Percentiles rank a stretch among this genome's conserved stretches.
Evolutionary conservation across 2,113 vertebrate genomes (phyloP).

Genomic region (Amia ocellicauda): DNA sequence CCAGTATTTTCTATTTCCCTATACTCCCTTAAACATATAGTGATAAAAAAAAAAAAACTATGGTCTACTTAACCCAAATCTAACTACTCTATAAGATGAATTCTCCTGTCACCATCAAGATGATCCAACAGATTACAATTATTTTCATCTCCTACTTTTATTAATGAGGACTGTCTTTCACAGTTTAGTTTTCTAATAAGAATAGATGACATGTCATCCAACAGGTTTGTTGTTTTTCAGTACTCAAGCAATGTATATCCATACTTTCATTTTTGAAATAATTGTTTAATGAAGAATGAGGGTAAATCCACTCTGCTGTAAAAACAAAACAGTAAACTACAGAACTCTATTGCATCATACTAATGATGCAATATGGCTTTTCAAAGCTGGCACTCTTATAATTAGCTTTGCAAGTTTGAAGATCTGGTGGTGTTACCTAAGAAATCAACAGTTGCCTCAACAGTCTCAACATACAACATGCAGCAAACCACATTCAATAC

Average conservation of each 20-base stretch:
- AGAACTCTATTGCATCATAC: slow-evolving; percentile 20
- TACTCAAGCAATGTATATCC: slow-evolving; percentile 45
- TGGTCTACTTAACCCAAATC: slow-evolving; percentile 71
- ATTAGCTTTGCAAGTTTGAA: no score
- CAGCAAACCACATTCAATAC: no score
- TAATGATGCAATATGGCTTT: no score
- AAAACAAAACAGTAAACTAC: neutral
- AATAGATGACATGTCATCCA: slow-evolving; percentile 70
- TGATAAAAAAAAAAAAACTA: slow-evolving; percentile 69
- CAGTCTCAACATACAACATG: no score
- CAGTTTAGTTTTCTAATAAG: slow-evolving; percentile 71
- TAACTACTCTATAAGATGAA: slow-evolving; percentile 71
- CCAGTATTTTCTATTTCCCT: no score
- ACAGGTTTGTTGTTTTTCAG: slow-evolving; percentile 61
- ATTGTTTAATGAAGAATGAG: slow-evolving; percentile 46
- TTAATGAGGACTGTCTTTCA: slow-evolving; percentile 78
- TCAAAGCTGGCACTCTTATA: no score
- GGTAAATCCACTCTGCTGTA: no score
- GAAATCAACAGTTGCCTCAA: no score
- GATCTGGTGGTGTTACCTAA: no score
- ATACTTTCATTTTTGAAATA: no score
- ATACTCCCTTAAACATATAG: no score
- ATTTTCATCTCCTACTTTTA: slow-evolving; percentile 71
- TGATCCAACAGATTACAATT: slow-evolving; percentile 81
- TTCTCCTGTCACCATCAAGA: slow-evolving; percentile 72